phyloP scores from a whole-genome alignment of 2,797 vertebrate genomes.

The Nasua narica region DNA sequence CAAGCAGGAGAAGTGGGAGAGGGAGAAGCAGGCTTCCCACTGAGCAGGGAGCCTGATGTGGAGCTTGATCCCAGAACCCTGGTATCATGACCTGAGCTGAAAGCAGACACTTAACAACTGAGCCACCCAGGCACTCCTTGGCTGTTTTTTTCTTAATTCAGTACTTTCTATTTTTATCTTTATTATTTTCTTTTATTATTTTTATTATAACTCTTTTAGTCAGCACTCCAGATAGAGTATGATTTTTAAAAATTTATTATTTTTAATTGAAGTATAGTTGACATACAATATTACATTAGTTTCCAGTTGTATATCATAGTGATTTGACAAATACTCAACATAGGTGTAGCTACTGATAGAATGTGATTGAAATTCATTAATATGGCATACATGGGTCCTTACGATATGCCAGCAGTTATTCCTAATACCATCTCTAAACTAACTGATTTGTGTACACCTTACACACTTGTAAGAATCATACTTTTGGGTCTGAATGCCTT shows the following conservation, averaged over 20 bases:
- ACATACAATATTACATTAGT: not conserved
- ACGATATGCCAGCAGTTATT: not conserved
- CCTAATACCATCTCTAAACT: not conserved
- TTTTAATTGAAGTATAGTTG: not conserved
- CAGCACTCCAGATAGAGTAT: not conserved
- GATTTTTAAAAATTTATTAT: not conserved
- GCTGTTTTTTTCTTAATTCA: not conserved
- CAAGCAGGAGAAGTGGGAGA: too few species aligned
- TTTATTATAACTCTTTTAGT: constrained; percentile 9
- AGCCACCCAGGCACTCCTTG: too few species aligned
- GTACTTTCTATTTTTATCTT: not conserved
- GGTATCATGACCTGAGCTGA: too few species aligned
- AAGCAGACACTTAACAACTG: too few species aligned
- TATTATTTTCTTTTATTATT: not conserved
- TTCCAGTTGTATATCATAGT: not conserved
- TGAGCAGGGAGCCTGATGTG: too few species aligned
- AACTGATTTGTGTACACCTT: not conserved
- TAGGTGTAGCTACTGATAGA: not conserved
- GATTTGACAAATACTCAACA: not conserved
- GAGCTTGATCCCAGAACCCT: too few species aligned
- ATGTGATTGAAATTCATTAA: not conserved
- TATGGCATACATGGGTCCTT: not conserved
- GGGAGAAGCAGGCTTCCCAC: too few species aligned
- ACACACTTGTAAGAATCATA: not conserved
- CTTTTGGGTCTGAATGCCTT: not conserved